Base-by-base conservation (phyloP, 1,140 invertebrate genomes). In the Ditylenchus dipsaci region DNA sequence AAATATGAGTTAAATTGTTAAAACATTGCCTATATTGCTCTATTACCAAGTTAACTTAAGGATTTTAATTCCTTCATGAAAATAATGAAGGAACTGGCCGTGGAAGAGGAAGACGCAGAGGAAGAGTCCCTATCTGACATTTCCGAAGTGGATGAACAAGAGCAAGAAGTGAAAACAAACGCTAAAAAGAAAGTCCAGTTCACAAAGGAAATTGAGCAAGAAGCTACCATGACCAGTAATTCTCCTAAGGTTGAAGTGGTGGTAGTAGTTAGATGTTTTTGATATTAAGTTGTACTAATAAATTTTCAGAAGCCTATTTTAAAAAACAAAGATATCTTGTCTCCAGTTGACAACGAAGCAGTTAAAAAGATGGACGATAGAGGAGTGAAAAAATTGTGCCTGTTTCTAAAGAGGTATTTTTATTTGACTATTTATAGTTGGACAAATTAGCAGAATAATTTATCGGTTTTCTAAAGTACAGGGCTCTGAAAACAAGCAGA, bases 351-450 rank as follows among this genome's bases (percentile, higher is more conserved):
- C 38, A 19, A 27, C 19, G 29, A 15, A 45, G 67, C 56, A 23
- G 33, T 77, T 17, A 38, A 67, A 49, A 49, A 26, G 49, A 78
- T 78, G 30, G 49, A 76, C 33, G 23, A 75, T 27, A 65, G 71
- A 29, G 75, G 68, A 13, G 23, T 74, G 23, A 21, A 42, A 23
- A 17, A 27, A 72, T 61, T 60, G 13, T 64, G 19, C 43, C 49
- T 30, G 60, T 38, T 29, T 60, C 60, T 11, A 64, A 42, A 38
- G 45, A 69, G n/a, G 33, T 29, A 65, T 65, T 56, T 65, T 65
- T 5, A 3, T 27, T 3, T 27, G 15, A 7, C 3, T 5, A 26
- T 66, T 29, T 57, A 62, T 5, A 38, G 33, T 11, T 38, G 3
- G 33, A 38, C 33, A n/a, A n/a, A n/a, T n/a, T n/a, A n/a, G n/a